These are phyloP conservation scores for Idris sp. DNA, from an alignment of 1,140 invertebrate genomes.

Conservation along the genomic window DNA sequence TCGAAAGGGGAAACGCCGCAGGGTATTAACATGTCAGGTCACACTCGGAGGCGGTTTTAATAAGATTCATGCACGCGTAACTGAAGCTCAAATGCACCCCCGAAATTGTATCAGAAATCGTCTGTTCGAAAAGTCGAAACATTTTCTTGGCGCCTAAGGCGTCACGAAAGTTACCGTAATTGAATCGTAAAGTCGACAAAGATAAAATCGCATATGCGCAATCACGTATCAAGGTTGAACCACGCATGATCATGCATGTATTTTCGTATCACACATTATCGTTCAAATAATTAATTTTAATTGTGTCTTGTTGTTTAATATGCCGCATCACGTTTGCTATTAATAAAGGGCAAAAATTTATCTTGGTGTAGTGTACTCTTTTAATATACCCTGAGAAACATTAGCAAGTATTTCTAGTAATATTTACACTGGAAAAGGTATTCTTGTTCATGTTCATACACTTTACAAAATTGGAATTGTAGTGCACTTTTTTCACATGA, in stretches of 20 bases:
- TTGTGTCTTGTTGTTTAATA: constrained; percentile 23
- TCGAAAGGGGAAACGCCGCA: constrained; percentile 28
- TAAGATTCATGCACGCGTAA: constrained; percentile 28
- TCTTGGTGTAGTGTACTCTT: too few species aligned
- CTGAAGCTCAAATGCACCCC: constrained; percentile 8
- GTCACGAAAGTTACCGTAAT: constrained; percentile 13
- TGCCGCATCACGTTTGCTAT: constrained; percentile 30
- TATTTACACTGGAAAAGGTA: too few species aligned
- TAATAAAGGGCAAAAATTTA: neutral
- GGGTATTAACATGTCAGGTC: constrained; percentile 48
- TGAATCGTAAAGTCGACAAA: constrained; percentile 3
- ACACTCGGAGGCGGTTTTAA: constrained; percentile 45
- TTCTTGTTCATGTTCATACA: too few species aligned
- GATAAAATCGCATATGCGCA: constrained; percentile 37
- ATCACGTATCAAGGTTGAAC: constrained; percentile 44
- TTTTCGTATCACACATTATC: neutral
- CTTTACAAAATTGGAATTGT: too few species aligned
- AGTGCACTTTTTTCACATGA: too few species aligned
- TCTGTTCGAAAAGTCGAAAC: constrained; percentile 20
- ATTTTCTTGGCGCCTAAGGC: constrained; percentile 16
- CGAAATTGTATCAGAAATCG: constrained; percentile 28
- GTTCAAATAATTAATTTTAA: constrained; percentile 27
- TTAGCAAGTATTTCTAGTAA: too few species aligned
- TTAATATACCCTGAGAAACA: too few species aligned
- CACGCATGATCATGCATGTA: constrained; percentile 41